Percentiles rank a stretch among this genome's conserved stretches.
phyloP scores from a whole-genome alignment of 2,888 invertebrate species.

The Nomada ruficornis region DNA sequence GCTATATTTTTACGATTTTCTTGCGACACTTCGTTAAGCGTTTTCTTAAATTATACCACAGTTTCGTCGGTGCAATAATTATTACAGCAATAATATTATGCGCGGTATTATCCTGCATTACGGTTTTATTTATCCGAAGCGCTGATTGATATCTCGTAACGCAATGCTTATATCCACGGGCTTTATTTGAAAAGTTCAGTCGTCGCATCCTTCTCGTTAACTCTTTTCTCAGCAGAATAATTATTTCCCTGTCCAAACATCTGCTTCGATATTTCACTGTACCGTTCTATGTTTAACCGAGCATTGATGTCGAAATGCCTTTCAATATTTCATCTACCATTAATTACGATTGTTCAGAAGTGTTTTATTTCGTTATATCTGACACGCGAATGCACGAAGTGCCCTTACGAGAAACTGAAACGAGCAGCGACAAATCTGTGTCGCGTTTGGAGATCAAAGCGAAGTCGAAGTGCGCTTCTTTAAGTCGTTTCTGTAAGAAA shows the following conservation, averaged over 20 bases:
- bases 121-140: not conserved
- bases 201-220: too few species aligned
- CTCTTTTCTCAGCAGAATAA: not conserved
- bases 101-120: too few species aligned
- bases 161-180: not conserved
- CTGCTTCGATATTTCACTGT: too few species aligned
- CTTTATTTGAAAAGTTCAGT: not conserved
- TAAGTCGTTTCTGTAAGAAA: conserved; percentile 25
- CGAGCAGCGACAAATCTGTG: conserved; percentile 58
- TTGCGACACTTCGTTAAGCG: too few species aligned
- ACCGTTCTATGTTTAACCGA: too few species aligned
- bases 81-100: too few species aligned
- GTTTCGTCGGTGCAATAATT: not conserved
- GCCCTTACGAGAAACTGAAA: conserved; percentile 31
- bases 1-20: too few species aligned
- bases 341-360: too few species aligned
- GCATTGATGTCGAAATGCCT: too few species aligned
- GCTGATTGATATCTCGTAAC: not conserved
- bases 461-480: conserved; percentile 50
- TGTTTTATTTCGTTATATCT: too few species aligned
- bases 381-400: not conserved
- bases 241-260: too few species aligned
- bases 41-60: not conserved
- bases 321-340: too few species aligned
- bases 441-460: conserved; percentile 61